Evolutionary conservation across 2,113 vertebrate species (phyloP).

Genomic region (Pterocles gutturalis): DNA sequence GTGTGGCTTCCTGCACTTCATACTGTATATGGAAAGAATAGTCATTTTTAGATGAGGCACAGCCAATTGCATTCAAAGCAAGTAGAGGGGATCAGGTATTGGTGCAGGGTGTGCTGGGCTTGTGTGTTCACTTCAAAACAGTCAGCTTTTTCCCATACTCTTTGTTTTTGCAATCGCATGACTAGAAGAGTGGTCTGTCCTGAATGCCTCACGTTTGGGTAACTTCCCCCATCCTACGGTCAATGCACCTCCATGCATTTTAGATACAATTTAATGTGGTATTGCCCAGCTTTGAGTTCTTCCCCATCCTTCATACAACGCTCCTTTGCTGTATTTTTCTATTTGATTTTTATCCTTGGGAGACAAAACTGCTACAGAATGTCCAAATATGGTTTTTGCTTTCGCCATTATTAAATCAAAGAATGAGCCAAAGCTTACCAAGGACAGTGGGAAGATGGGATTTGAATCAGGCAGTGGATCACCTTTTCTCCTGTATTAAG

Average conservation of each 20-base stretch:
- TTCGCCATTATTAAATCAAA: background rate
- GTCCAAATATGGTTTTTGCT: background rate
- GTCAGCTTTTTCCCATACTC: background rate
- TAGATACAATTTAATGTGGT: background rate
- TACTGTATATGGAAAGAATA: conserved; percentile 35
- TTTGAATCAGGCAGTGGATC: background rate
- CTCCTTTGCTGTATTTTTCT: background rate
- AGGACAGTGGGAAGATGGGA: background rate
- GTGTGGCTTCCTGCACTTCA: conserved; percentile 57
- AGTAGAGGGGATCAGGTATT: background rate
- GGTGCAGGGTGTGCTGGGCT: background rate
- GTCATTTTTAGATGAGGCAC: conserved; percentile 49
- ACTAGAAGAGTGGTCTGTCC: background rate
- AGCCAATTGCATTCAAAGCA: conserved; percentile 1
- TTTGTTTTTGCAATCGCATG: fast-evolving
- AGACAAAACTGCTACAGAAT: background rate
- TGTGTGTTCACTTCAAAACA: background rate
- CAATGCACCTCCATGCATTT: background rate
- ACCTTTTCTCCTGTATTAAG: background rate
- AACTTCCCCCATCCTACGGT: background rate
- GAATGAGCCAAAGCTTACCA: background rate
- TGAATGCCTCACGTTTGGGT: background rate
- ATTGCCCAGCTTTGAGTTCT: background rate
- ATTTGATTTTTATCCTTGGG: background rate
- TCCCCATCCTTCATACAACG: background rate